Conservation (phyloP, 2,113 vertebrate species). For the Eretmochelys imbricata region DNA sequence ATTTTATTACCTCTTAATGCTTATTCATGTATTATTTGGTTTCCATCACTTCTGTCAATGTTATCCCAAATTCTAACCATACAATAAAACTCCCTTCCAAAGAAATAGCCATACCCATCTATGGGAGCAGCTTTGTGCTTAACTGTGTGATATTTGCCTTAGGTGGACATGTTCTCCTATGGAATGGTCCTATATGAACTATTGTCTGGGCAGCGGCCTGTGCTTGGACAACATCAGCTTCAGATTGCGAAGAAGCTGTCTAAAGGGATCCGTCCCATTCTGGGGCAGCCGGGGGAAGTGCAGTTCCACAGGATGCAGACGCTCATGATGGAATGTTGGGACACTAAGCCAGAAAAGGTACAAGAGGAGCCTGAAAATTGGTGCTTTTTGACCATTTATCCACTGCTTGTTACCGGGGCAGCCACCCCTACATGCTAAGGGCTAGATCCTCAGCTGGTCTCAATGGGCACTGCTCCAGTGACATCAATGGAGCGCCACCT, state of each 20-base stretch:
- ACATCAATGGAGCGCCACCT: neutral
- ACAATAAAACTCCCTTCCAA: neutral
- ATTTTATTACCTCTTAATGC: neutral
- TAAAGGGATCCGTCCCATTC: constrained; percentile 89
- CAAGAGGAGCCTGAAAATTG: neutral
- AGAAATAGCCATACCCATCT: neutral
- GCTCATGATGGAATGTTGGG: constrained; percentile 94
- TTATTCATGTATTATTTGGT: neutral
- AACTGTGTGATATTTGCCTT: neutral
- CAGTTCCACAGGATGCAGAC: constrained; percentile 90
- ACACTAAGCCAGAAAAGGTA: constrained; percentile 97
- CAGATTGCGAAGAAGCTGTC: constrained; percentile 95
- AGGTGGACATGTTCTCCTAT: constrained; percentile 99
- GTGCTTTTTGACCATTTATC: fast-evolving
- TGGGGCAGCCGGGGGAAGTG: constrained; percentile 90
- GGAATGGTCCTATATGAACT: constrained; percentile 97
- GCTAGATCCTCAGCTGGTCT: neutral
- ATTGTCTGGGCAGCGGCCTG: constrained; percentile 89
- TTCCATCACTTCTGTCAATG: neutral
- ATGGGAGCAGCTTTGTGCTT: neutral
- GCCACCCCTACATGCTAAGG: neutral
- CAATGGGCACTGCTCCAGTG: neutral
- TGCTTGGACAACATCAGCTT: constrained; percentile 91
- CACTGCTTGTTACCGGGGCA: neutral
- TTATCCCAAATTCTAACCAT: fast-evolving